Conservation (phyloP, 2,113 vertebrate genomes). For the Papio anubis region DNA sequence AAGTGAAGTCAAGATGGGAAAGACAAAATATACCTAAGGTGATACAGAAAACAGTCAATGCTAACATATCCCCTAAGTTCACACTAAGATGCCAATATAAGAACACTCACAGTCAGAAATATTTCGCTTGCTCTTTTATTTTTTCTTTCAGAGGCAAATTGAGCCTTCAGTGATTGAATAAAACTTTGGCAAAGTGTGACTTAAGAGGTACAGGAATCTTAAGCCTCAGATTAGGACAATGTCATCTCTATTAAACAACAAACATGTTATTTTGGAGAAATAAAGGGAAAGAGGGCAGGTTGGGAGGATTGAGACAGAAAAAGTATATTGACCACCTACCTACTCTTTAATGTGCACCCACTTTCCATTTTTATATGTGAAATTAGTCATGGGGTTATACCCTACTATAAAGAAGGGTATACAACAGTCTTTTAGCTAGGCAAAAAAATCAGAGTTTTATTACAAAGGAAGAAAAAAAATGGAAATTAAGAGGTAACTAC, state of each 20-base stretch:
- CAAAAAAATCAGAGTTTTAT: background rate
- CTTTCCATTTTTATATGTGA: background rate
- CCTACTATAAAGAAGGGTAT: background rate
- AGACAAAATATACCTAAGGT: background rate
- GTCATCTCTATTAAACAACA: background rate
- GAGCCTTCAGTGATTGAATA: background rate
- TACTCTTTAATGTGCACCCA: background rate
- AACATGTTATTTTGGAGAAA: background rate
- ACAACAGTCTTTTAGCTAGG: background rate
- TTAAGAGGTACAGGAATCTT: background rate
- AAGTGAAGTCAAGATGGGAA: constrained; percentile 5
- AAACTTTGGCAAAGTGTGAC: background rate
- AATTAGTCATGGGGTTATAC: background rate
- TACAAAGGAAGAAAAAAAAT: background rate
- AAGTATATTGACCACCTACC: background rate
- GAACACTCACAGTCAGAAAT: background rate
- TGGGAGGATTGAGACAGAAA: background rate
- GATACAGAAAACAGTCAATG: background rate
- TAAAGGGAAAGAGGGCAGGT: background rate
- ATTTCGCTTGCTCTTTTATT: constrained; percentile 25
- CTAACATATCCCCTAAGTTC: background rate
- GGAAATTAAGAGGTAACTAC: background rate
- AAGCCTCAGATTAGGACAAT: background rate
- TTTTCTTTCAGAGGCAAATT: constrained; percentile 11
- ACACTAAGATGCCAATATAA: background rate